These are phyloP conservation scores for Lindbergichthys nudifrons DNA, from an alignment of 2,797 vertebrate species.

Conservation along the genomic window DNA sequence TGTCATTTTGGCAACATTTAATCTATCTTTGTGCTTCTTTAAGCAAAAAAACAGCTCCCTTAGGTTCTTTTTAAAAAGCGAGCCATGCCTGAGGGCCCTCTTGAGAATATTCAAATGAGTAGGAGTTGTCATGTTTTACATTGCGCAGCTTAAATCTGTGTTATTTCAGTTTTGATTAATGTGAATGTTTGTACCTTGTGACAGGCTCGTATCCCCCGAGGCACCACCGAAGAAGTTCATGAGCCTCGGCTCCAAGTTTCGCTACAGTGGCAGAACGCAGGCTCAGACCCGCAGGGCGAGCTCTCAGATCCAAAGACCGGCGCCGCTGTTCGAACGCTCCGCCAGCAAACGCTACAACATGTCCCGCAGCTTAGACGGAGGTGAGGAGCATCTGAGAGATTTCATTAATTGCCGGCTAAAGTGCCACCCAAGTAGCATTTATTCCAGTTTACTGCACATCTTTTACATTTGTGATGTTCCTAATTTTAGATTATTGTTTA, in stretches of 20 bases:
- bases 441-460: neutral
- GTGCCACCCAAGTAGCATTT: neutral
- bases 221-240: conserved; percentile 98
- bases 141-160: conserved; percentile 12
- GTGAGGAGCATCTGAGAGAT: conserved; percentile 77
- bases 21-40: conserved; percentile 38
- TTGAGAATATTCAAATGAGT: conserved; percentile 40
- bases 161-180: conserved; percentile 54
- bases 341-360: conserved; percentile 96
- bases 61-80: conserved; percentile 21
- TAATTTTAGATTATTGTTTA: conserved; percentile 8
- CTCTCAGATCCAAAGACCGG: conserved; percentile 92
- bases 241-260: conserved; percentile 96
- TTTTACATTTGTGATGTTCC: neutral
- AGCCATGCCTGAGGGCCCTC: conserved; percentile 26
- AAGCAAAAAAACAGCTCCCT: conserved; percentile 19
- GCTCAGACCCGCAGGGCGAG: conserved; percentile 95
- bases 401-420: neutral
- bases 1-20: conserved; percentile 24
- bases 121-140: neutral
- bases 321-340: conserved; percentile 93
- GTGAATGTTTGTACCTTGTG: conserved; percentile 32
- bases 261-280: conserved; percentile 97
- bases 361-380: conserved; percentile 95
- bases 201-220: conserved; percentile 94